phyloP scores from a whole-genome alignment of 1,140 invertebrate genomes.

The Diorhabda sublineata region DNA sequence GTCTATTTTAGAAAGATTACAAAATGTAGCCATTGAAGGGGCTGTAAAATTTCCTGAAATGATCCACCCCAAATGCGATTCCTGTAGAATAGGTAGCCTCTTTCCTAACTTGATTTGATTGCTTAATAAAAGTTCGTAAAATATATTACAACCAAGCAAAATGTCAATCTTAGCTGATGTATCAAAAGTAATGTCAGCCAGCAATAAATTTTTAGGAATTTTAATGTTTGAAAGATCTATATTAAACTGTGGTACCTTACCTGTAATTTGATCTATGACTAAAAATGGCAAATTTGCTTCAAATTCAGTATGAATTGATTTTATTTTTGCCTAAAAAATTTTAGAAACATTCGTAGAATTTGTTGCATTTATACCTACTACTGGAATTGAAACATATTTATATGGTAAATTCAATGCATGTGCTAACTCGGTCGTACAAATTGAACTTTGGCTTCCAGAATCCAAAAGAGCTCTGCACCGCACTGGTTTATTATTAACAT shows the following conservation, averaged over 20 bases:
- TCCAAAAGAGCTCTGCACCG: conserved; percentile 18
- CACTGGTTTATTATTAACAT: not conserved
- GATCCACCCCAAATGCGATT: conserved; percentile 21
- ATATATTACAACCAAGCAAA: conserved; percentile 15
- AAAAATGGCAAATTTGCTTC: conserved; percentile 26
- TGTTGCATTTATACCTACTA: conserved; percentile 7
- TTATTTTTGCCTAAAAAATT: conserved; percentile 6
- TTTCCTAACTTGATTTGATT: conserved; percentile 14
- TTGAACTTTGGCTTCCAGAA: conserved; percentile 12
- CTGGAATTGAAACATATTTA: conserved; percentile 3
- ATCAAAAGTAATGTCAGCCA: conserved; percentile 18
- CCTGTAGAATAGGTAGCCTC: conserved; percentile 16
- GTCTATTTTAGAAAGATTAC: not conserved
- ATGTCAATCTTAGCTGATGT: conserved; percentile 14
- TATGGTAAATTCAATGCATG: conserved; percentile 6
- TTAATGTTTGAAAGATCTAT: conserved; percentile 6
- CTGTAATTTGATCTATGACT: conserved; percentile 22
- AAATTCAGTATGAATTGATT: conserved; percentile 19
- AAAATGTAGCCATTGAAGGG: not conserved
- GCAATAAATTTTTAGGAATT: conserved; percentile 5
- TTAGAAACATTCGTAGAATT: conserved; percentile 4
- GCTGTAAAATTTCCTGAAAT: conserved; percentile 4
- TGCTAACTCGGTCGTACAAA: conserved; percentile 8
- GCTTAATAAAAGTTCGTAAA: conserved; percentile 10
- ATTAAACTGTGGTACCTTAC: conserved; percentile 15